Conservation (phyloP, 2,888 invertebrate species). For the Andrena flavipes region DNA sequence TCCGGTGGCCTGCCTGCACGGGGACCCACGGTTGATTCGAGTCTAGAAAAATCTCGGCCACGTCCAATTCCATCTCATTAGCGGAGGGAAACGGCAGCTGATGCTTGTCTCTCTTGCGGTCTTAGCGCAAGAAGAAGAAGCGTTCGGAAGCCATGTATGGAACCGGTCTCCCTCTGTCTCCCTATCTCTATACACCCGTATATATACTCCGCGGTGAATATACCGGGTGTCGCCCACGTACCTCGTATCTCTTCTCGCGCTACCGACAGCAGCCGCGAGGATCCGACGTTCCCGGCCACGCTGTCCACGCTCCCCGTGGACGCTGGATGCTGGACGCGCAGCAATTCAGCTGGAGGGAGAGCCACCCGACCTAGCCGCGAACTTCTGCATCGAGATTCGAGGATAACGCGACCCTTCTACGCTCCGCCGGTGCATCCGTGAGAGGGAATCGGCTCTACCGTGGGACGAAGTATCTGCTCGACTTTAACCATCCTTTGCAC, state of each 20-base stretch:
- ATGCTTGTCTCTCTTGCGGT: conserved; percentile 83
- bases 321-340: background rate
- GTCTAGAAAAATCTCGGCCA: conserved; percentile 85
- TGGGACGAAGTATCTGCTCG: background rate
- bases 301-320: conserved; percentile 17
- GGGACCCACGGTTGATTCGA: conserved; percentile 68
- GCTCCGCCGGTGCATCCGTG: conserved; percentile 30
- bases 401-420: conserved; percentile 56
- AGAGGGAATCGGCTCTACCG: conserved; percentile 30
- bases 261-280: conserved; percentile 48
- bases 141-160: conserved; percentile 85
- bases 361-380: conserved; percentile 49
- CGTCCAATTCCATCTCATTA: conserved; percentile 85
- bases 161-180: conserved; percentile 83
- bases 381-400: conserved; percentile 60
- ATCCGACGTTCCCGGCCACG: conserved; percentile 57
- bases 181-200: conserved; percentile 77
- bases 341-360: conserved; percentile 17
- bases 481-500: background rate
- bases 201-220: conserved; percentile 71
- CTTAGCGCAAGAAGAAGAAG: conserved; percentile 83
- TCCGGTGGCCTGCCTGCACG: conserved; percentile 38
- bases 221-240: conserved; percentile 81
- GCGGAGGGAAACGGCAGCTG: conserved; percentile 84
- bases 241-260: conserved; percentile 72